phyloP scores from a whole-genome alignment of 1,140 invertebrate genomes.

The Meloidogyne floridensis region DNA sequence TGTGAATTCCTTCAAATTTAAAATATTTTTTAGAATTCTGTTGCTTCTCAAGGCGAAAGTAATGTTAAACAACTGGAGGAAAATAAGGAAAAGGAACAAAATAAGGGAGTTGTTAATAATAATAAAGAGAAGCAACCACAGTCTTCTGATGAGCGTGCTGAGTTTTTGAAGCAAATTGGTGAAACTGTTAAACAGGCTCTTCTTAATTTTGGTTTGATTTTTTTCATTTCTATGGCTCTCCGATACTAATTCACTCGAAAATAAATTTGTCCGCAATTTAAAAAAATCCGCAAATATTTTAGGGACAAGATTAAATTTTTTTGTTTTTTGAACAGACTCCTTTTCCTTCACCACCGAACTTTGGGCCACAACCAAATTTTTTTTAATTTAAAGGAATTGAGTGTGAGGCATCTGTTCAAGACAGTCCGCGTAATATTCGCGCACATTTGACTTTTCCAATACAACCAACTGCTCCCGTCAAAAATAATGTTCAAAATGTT shows the following conservation, averaged over 20 bases:
- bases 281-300: too few relatives aligned
- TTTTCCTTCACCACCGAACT: too few relatives aligned
- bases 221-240: neutral
- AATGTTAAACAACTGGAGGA: too few relatives aligned
- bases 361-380: too few relatives aligned
- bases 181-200: slow-evolving; percentile 41
- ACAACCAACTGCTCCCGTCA: neutral
- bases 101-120: neutral
- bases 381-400: slow-evolving; percentile 44
- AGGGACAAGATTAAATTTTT: too few relatives aligned
- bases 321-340: too few relatives aligned
- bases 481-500: neutral
- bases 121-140: neutral
- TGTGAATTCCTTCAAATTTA: too few relatives aligned
- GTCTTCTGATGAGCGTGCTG: neutral
- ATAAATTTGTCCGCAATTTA: too few relatives aligned
- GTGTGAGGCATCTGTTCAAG: slow-evolving; percentile 41
- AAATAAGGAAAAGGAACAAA: neutral
- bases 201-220: slow-evolving; percentile 29
- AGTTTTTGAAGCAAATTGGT: slow-evolving; percentile 42
- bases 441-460: slow-evolving; percentile 16
- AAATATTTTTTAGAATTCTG: too few relatives aligned
- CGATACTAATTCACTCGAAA: too few relatives aligned
- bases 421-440: slow-evolving; percentile 18
- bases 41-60: too few relatives aligned